Evolutionary conservation across 1,140 invertebrate species (phyloP), one percentile per base, ranked within the genome.

Genomic region (Plodia interpunctella): DNA sequence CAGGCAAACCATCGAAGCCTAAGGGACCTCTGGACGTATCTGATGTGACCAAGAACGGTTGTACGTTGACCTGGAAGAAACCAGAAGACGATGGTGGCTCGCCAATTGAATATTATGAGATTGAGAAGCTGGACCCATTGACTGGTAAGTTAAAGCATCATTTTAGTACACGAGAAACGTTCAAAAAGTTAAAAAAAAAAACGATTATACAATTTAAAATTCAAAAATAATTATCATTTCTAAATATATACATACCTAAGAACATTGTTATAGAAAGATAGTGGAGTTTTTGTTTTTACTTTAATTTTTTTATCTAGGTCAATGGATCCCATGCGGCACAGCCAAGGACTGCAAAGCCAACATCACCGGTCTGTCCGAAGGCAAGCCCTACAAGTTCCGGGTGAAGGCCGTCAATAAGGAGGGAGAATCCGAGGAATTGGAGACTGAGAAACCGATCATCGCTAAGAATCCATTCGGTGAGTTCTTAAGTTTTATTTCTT

Each of bases 371-470:
- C 90, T 98, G 30, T 94, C 96, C 70, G 96, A 98, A 87, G 97
- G 98, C 53, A 98, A 99, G 87, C 96, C 97, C 8, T 99, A 99
- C 90, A 99, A 99, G 91, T 99, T 99, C 94, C 92, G 98, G 49
- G 98, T 99, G 0, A 95, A 96, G 72, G 99, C 99, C 18, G 97
- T 99, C n/a, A 99, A 99, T 82, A 97, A 97, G 77, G 97, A 99
- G 87, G 99, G 99, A 19, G 97, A 98, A 83, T 98, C 98, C 30
- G 98, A 99, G 68, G 96, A 98, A 67, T 89, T 99, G 35, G 97
- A 98, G 85, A 95, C 97, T 2, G 97, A 98, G 57, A 96, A 97
- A 78, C 93, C 96, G 20, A 98, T 98, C 57, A 94, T 98, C 69
- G 98, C 98, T 53, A 99, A 99, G 89, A 99, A 99, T 96, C 98